Evolutionary conservation across 53 echinoderm and acorn worm species (phyloP), one percentile per base, ranked within the genome.

Genomic region (Arbacia lixula): DNA sequence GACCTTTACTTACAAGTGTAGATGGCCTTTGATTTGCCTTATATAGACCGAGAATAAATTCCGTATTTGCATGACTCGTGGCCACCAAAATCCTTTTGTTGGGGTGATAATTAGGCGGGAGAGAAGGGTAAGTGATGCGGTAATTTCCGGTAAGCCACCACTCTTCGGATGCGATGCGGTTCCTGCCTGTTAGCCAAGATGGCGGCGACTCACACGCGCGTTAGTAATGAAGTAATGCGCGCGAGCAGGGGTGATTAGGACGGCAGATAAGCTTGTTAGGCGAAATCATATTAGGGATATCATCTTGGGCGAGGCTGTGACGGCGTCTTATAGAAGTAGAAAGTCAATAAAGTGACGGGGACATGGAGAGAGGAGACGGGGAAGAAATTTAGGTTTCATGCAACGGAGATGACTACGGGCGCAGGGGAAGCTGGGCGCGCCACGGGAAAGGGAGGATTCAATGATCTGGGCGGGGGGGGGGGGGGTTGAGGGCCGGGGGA

Each of bases 181-280:
- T 26, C 49, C 29, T 50, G 26, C 34, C 19, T n/a, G 74, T 21
- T 74, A 32, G 34, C 52, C 52, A 52, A 53, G 38, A 74, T 53
- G 52, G 74, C 28, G 34, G 21, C 31, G 33, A 55, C 28, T 49
- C 64, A 81, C 82, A 81, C 82, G 82, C 34, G 82, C 82, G 82
- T 81, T 81, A 81, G 40, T 81, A 81, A 81, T 81, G 46, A 49
- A 63, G 82, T 63, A 62, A 63, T 81, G 16, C 42, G 82, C 49
- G 42, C 60, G 40, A 31, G n/a, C n/a, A n/a, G 42, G 62, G 33
- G 40, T 10, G 8, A 69, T 2, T 21, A 42, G 46, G 43, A 22
- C 36, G 69, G 30, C 12, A 5, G 78, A n/a, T 77, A 77, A 77
- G 57, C 49, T 77, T 77, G 49, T 77, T 58, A 77, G 30, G 57